Conservation (phyloP, 2,888 invertebrate genomes). For the Lamellibrachia columna region DNA sequence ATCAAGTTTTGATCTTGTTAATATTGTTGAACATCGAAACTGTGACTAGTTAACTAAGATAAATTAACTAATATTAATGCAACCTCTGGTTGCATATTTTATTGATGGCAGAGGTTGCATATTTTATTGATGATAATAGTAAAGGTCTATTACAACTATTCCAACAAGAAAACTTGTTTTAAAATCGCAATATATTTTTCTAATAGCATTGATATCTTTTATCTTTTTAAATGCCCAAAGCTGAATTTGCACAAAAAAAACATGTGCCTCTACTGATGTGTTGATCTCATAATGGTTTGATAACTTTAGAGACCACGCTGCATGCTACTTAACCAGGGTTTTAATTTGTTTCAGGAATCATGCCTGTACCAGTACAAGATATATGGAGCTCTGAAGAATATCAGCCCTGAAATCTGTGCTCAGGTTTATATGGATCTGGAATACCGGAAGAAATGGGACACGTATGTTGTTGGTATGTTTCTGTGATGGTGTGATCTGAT, state of each 20-base stretch:
- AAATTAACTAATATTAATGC: too few relatives aligned
- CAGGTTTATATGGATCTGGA: slow-evolving; percentile 62
- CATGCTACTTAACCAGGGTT: not conserved
- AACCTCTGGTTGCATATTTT: too few relatives aligned
- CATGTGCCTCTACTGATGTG: not conserved
- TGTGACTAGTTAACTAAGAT: too few relatives aligned
- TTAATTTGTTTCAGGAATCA: slow-evolving; percentile 46
- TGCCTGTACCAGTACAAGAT: slow-evolving; percentile 63
- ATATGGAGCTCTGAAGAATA: slow-evolving; percentile 57
- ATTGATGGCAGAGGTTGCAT: too few relatives aligned
- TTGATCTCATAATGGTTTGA: slow-evolving; percentile 16
- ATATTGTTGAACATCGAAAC: too few relatives aligned
- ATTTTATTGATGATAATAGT: too few relatives aligned
- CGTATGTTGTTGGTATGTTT: slow-evolving; percentile 58
- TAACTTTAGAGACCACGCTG: slow-evolving; percentile 2
- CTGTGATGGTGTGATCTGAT: not conserved
- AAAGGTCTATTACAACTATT: too few relatives aligned
- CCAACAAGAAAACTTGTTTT: too few relatives aligned
- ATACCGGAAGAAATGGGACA: slow-evolving; percentile 62
- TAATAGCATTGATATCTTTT: not conserved
- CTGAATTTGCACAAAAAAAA: not conserved
- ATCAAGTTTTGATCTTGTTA: too few relatives aligned
- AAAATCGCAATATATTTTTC: not conserved
- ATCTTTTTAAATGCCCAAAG: not conserved
- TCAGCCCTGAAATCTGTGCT: slow-evolving; percentile 57